A percentile compares a stretch with the other conserved stretches of the same genome.
phyloP scores from a whole-genome alignment of 1,140 invertebrate species.

The Lamellibrachia luymesi region DNA sequence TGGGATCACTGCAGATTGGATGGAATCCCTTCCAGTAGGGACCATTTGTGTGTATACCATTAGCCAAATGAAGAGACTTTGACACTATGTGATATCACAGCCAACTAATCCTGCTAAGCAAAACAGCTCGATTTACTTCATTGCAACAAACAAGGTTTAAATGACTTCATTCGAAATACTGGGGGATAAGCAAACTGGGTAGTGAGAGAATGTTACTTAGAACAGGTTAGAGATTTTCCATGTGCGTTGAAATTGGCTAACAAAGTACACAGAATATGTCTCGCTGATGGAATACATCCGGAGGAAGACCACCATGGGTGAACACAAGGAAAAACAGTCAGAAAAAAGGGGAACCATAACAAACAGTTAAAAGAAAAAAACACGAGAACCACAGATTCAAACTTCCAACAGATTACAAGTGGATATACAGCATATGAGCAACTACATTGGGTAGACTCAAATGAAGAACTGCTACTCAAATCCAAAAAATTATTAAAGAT shows the following conservation, averaged over 20 bases:
- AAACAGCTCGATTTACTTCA: not conserved
- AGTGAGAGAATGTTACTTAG: not conserved
- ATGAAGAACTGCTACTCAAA: not conserved
- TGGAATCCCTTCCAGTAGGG: not conserved
- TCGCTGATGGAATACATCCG: not conserved
- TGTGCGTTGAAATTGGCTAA: not conserved
- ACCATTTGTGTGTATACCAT: too few species aligned
- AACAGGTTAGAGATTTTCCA: not conserved
- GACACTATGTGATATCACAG: not conserved
- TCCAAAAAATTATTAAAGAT: too few species aligned
- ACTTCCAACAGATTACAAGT: not conserved
- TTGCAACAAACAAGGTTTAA: not conserved
- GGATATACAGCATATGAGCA: not conserved
- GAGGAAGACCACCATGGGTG: too few species aligned
- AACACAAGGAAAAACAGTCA: too few species aligned
- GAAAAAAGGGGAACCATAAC: too few species aligned
- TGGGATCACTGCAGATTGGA: not conserved
- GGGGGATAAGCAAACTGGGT: not conserved
- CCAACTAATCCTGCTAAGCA: not conserved
- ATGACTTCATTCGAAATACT: not conserved
- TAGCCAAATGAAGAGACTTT: not conserved
- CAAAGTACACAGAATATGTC: not conserved
- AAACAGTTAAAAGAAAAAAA: not conserved
- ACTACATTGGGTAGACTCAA: not conserved
- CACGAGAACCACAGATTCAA: not conserved